Evolutionary conservation across 2,888 invertebrate species (phyloP).

Genomic region (Thumatha senex): DNA sequence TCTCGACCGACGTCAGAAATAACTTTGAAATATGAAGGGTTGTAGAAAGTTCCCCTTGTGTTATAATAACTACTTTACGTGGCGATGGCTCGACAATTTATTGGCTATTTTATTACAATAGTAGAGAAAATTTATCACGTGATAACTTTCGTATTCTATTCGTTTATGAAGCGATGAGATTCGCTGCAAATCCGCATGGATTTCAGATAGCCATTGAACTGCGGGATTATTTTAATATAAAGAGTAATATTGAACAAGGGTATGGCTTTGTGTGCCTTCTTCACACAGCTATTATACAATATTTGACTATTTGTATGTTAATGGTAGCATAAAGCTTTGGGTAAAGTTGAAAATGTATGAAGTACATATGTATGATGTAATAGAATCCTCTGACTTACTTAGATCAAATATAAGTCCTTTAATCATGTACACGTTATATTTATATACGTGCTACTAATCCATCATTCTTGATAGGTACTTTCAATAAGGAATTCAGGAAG

Average conservation of each 20-base stretch:
- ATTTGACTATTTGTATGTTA: not conserved
- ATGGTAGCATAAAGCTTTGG: not conserved
- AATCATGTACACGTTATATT: too few species aligned
- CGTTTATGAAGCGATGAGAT: constrained; percentile 55
- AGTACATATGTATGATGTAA: not conserved
- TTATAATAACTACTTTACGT: constrained; percentile 29
- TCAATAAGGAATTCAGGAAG: too few species aligned
- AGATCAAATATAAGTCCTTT: too few species aligned
- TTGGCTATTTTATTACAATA: constrained; percentile 74
- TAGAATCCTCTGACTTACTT: too few species aligned
- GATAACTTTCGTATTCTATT: constrained; percentile 67
- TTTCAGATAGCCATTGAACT: constrained; percentile 21
- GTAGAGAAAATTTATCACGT: constrained; percentile 73
- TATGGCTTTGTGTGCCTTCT: not conserved
- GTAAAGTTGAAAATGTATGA: not conserved
- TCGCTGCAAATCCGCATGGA: constrained; percentile 51
- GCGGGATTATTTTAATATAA: constrained; percentile 22
- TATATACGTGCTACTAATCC: too few species aligned
- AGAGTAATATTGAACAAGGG: constrained; percentile 20
- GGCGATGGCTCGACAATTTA: constrained; percentile 72
- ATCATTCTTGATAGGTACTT: too few species aligned
- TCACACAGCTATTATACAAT: not conserved
- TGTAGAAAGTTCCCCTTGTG: constrained; percentile 44
- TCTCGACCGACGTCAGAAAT: constrained; percentile 5
- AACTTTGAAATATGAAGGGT: constrained; percentile 45